Evolutionary conservation across 2,888 invertebrate species (phyloP).

Genomic region (Carabus problematicus): DNA sequence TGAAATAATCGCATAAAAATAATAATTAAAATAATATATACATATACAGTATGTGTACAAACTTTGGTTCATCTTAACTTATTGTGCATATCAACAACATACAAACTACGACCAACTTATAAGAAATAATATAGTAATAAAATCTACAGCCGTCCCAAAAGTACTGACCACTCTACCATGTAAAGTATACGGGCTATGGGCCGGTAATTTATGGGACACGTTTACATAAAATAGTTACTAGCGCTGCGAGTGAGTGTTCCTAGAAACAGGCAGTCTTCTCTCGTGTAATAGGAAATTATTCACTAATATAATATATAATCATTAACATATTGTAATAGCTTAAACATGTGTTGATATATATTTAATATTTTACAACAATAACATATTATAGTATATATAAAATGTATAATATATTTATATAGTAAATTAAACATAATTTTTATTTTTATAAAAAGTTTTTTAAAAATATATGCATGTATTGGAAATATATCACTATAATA

Average conservation of each 20-base stretch:
- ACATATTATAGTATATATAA: too few relatives aligned
- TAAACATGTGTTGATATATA: too few relatives aligned
- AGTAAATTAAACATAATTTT: too few relatives aligned
- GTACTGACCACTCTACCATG: slow-evolving; percentile 5
- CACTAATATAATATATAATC: background rate
- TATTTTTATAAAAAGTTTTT: slow-evolving; percentile 24
- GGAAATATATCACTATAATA: slow-evolving; percentile 6
- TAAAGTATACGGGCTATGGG: background rate
- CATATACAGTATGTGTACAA: slow-evolving; percentile 15
- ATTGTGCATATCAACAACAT: slow-evolving; percentile 22
- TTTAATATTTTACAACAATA: too few relatives aligned
- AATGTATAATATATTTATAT: too few relatives aligned
- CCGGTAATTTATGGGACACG: background rate
- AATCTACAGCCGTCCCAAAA: slow-evolving; percentile 9
- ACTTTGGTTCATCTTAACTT: slow-evolving; percentile 18
- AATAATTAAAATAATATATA: slow-evolving; percentile 15
- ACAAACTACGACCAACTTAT: slow-evolving; percentile 5
- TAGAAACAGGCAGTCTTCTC: slow-evolving; percentile 11
- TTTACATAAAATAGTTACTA: background rate
- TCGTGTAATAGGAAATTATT: slow-evolving; percentile 3
- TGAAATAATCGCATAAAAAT: slow-evolving; percentile 5
- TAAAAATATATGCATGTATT: slow-evolving; percentile 5
- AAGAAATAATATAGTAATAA: slow-evolving; percentile 12
- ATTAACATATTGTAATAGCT: too few relatives aligned
- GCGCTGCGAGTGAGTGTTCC: slow-evolving; percentile 16